These are phyloP conservation scores for Caenorhabditis sp. DNA, from an alignment of 2,888 invertebrate species.

Conservation along the genomic window DNA sequence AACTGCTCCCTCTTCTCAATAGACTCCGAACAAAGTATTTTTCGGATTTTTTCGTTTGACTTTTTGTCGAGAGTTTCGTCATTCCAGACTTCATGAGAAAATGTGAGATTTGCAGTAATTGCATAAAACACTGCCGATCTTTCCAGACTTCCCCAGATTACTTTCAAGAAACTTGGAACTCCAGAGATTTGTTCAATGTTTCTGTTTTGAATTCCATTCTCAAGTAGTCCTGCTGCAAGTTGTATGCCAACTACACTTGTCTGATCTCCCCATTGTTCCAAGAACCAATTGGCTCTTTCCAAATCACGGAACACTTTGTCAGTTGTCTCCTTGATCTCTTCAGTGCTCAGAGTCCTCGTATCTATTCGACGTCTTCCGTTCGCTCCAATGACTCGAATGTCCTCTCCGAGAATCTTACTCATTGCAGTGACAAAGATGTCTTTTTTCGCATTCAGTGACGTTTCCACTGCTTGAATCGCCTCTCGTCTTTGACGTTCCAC, in stretches of 20 bases:
- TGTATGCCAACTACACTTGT: neutral
- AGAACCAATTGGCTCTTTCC: neutral
- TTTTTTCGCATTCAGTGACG: neutral
- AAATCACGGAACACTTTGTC: neutral
- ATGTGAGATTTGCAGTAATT: neutral
- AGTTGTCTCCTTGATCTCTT: neutral
- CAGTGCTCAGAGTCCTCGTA: neutral
- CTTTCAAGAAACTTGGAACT: neutral
- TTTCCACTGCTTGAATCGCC: neutral
- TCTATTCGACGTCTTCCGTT: conserved; percentile 1
- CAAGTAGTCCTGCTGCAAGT: neutral
- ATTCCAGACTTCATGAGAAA: neutral
- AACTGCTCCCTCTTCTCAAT: neutral
- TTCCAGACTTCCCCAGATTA: neutral
- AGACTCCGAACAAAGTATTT: neutral
- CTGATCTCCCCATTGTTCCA: neutral
- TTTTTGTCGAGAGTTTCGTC: neutral
- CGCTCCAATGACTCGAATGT: neutral
- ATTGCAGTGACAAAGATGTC: neutral
- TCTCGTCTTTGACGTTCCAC: neutral
- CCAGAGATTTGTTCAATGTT: neutral
- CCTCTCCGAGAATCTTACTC: neutral
- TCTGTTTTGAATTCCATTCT: neutral
- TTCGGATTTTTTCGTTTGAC: neutral
- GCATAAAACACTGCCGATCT: neutral